phyloP scores from a whole-genome alignment of 2,888 invertebrate genomes.

The Ophion ventricosus region DNA sequence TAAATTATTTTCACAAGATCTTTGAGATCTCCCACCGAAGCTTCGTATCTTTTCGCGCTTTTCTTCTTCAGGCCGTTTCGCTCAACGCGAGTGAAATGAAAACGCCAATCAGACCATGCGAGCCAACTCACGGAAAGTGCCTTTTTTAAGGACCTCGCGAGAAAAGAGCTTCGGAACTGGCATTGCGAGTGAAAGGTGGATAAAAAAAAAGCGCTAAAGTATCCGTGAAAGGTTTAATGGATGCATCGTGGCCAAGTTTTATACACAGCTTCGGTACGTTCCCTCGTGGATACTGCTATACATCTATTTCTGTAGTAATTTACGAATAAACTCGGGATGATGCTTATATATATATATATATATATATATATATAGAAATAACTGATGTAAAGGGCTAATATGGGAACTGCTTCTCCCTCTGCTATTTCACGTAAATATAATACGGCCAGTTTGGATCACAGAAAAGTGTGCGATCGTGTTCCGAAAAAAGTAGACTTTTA shows the following conservation, averaged over 20 bases:
- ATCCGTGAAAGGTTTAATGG: constrained; percentile 2
- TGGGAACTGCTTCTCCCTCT: not conserved
- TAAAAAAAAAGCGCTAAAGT: constrained; percentile 1
- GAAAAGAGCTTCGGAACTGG: constrained; percentile 3
- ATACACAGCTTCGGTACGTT: constrained; percentile 17
- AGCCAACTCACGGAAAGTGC: not conserved
- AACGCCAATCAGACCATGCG: not conserved
- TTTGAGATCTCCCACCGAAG: too few species aligned
- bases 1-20: too few species aligned
- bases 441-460: not conserved
- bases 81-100: constrained; percentile 8
- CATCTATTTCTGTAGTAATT: not conserved
- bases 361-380: not conserved
- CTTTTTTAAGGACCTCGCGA: not conserved
- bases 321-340: not conserved
- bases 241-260: constrained; percentile 12
- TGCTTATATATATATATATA: not conserved
- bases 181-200: not conserved
- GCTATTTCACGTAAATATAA: not conserved
- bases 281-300: constrained; percentile 13
- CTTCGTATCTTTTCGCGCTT: not conserved
- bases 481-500: not conserved
- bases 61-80: not conserved
- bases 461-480: not conserved
- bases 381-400: not conserved